Evolutionary conservation across 2,888 invertebrate species (phyloP).

Genomic region (Alcis repandata): DNA sequence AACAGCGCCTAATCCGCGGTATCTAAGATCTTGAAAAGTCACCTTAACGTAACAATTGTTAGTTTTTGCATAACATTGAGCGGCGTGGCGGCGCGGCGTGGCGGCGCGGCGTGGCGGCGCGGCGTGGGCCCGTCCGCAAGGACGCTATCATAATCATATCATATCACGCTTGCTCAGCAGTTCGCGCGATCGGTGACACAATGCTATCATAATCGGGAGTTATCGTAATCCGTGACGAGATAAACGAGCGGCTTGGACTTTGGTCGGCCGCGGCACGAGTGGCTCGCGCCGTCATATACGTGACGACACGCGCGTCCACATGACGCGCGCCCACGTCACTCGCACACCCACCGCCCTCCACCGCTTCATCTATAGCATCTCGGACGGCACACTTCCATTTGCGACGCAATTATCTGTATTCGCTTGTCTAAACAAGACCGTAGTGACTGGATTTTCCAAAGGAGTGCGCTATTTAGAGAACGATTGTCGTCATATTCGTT

Average conservation of each 20-base stretch:
- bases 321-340: conserved; percentile 18
- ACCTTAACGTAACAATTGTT: not conserved
- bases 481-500: conserved; percentile 24
- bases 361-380: conserved; percentile 8
- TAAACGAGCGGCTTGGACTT: not conserved
- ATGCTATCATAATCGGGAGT: not conserved
- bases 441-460: conserved; percentile 8
- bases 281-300: conserved; percentile 3
- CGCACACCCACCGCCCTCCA: conserved; percentile 14
- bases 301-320: conserved; percentile 20
- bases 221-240: conserved; percentile 11
- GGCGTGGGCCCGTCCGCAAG: not conserved
- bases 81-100: too few relatives aligned
- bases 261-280: not conserved
- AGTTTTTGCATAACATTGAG: conserved; percentile 1
- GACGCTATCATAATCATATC: too few relatives aligned
- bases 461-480: conserved; percentile 1
- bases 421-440: conserved; percentile 4
- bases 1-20: not conserved
- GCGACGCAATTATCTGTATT: not conserved
- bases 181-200: not conserved
- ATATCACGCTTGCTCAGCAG: conserved; percentile 20
- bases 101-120: too few relatives aligned
- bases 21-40: not conserved
- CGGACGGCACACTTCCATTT: not conserved